phyloP scores from a whole-genome alignment of 92 coral and sea anemone genomes.

The Zoanthus gigantus region DNA sequence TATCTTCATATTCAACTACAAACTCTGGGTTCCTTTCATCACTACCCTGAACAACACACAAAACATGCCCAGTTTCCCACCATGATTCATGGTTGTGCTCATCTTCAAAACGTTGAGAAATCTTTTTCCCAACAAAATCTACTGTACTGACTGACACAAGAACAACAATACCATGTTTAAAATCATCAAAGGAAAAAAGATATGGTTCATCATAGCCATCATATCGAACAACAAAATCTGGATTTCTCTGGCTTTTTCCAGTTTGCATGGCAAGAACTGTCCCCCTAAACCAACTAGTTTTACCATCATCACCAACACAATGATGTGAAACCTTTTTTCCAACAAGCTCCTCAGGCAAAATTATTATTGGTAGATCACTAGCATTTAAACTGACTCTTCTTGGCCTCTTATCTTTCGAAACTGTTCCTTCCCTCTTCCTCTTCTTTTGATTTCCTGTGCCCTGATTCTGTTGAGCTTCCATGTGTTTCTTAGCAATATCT shows the following conservation, averaged over 20 bases:
- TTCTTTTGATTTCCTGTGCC: conserved; percentile 29
- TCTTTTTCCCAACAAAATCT: conserved; percentile 46
- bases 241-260: conserved; percentile 45
- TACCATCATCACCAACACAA: conserved; percentile 51
- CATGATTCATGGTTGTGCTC: conserved; percentile 50
- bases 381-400: conserved; percentile 6
- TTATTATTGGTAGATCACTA: conserved; percentile 31
- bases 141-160: conserved; percentile 15
- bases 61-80: conserved; percentile 57
- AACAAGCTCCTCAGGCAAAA: conserved; percentile 36
- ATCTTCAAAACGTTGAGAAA: conserved; percentile 55
- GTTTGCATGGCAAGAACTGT: conserved; percentile 48
- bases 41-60: conserved; percentile 28
- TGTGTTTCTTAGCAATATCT: conserved; percentile 14
- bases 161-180: conserved; percentile 24
- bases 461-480: conserved; percentile 11
- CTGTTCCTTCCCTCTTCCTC: conserved; percentile 25
- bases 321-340: conserved; percentile 49
- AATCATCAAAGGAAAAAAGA: conserved; percentile 52
- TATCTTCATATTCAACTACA: conserved; percentile 34
- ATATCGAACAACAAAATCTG: conserved; percentile 54
- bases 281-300: conserved; percentile 44
- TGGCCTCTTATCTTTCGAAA: conserved; percentile 34
- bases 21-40: conserved; percentile 50
- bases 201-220: conserved; percentile 53